Evolutionary conservation across 2,888 invertebrate genomes (phyloP).

Genomic region (Callyntrura sp.): DNA sequence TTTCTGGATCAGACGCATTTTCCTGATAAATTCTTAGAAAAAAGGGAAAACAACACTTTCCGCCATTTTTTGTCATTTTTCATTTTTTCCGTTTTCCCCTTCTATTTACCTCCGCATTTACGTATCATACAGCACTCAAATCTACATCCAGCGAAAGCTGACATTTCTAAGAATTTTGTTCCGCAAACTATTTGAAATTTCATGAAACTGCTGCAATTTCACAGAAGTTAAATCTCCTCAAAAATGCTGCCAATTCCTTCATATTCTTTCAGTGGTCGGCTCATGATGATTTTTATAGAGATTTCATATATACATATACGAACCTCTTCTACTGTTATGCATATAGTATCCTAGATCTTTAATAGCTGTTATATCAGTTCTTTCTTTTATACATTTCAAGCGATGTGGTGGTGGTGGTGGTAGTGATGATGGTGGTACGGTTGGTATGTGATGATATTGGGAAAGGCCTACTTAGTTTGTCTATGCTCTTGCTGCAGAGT

Average conservation of each 20-base stretch:
- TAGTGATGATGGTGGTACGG: slow-evolving; percentile 10
- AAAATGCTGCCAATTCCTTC: neutral
- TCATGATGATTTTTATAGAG: slow-evolving; percentile 39
- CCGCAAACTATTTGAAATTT: slow-evolving; percentile 6
- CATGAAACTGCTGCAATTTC: neutral
- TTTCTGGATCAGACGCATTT: neutral
- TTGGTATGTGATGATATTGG: slow-evolving; percentile 80
- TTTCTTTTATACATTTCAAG: neutral
- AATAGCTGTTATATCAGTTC: slow-evolving; percentile 16
- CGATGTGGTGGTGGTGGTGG: slow-evolving; percentile 42
- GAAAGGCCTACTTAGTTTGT: slow-evolving; percentile 83
- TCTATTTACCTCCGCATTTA: neutral
- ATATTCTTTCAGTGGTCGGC: slow-evolving; percentile 21
- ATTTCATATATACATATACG: neutral
- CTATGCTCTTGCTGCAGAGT: slow-evolving; percentile 65
- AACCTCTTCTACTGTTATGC: neutral
- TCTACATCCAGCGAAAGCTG: neutral
- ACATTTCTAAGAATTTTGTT: neutral
- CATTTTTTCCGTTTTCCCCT: neutral
- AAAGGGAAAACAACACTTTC: neutral
- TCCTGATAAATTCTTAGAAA: neutral
- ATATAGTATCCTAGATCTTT: neutral
- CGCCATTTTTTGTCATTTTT: neutral
- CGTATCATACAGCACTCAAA: neutral
- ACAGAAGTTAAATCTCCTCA: slow-evolving; percentile 17